phyloP scores from a whole-genome alignment of 2,113 vertebrate genomes.

The Baryphthengus martii region DNA sequence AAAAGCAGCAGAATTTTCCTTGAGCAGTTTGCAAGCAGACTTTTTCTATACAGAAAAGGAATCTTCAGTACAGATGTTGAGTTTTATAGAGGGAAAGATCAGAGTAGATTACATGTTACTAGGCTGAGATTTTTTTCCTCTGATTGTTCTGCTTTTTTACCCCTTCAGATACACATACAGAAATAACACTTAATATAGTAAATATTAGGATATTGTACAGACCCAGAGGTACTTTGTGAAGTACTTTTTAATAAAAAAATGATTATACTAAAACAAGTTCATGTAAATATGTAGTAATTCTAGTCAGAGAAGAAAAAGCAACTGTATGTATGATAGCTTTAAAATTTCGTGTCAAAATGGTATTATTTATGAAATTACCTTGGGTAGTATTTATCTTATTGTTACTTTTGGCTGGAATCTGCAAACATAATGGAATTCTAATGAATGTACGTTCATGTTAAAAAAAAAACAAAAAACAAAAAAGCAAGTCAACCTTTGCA shows the following conservation, averaged over 20 bases:
- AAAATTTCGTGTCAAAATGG: not conserved
- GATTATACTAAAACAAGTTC: not conserved
- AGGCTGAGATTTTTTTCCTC: not conserved
- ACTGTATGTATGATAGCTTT: not conserved
- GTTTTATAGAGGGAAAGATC: not conserved
- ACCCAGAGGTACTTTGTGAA: not conserved
- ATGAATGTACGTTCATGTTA: not conserved
- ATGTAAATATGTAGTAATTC: not conserved
- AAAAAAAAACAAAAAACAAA: no score
- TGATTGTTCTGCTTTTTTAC: not conserved
- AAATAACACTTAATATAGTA: not conserved
- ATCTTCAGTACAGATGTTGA: not conserved
- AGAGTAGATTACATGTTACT: not conserved
- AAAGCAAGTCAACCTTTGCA: not conserved
- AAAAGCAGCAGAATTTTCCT: slow-evolving; percentile 2
- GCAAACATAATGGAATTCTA: not conserved
- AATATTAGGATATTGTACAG: not conserved
- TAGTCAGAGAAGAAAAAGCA: not conserved
- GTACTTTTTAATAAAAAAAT: not conserved
- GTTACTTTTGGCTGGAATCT: not conserved
- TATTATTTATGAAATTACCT: not conserved
- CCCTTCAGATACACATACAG: not conserved
- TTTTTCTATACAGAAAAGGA: not conserved
- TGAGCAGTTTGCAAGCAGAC: not conserved
- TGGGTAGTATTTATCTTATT: not conserved